Base-by-base conservation (phyloP, 2,888 invertebrate species). In the Chirona hameri region DNA sequence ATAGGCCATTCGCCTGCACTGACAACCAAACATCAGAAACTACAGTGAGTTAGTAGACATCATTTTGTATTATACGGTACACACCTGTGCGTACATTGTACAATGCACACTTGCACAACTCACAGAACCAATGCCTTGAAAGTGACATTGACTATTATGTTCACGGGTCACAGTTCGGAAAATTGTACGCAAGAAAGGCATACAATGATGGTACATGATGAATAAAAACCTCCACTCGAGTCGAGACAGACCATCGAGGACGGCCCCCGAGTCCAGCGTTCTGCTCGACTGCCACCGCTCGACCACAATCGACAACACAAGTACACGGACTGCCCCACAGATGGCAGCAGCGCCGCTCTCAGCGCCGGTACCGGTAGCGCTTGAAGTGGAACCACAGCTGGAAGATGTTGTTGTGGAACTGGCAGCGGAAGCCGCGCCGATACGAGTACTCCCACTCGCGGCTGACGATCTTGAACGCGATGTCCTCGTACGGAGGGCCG, bases 321-420 rank as follows among this genome's bases (percentile, higher is more conserved):
- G 29, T 31, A 31, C 72, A 18, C 14, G 15, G 3, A 18, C n/a
- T 5, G 7, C 27, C 65, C 21, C 57, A 65, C 65, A n/a, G 27
- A 12, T 12, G 76, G 10, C 39, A 15, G 14, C 69, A 18, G 29
- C 29, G 5, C 57, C 12, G 24, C 60, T n/a, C 76, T 87, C 85
- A 91, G 87, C 91, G 87, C 81, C 99, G 91, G 89, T 99, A 99
- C 85, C 99, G 91, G 88, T 99, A 99, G 86, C 98, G 91, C 89
- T 99, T 99, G 90, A 99, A 99, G 88, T 99, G 99, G 90, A 99
- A 99, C 99, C 99, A 99, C 65, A 99, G 90, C 88, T 99, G 99
- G 88, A 99, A 99, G 86, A 99, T 99, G 88, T 99, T 99, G 89
- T 99, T 99, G 88, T 98, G 98, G 90, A 99, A 99, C 89, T 99